Base-by-base conservation (phyloP, 2,113 vertebrate genomes). In the Carassius auratus region DNA sequence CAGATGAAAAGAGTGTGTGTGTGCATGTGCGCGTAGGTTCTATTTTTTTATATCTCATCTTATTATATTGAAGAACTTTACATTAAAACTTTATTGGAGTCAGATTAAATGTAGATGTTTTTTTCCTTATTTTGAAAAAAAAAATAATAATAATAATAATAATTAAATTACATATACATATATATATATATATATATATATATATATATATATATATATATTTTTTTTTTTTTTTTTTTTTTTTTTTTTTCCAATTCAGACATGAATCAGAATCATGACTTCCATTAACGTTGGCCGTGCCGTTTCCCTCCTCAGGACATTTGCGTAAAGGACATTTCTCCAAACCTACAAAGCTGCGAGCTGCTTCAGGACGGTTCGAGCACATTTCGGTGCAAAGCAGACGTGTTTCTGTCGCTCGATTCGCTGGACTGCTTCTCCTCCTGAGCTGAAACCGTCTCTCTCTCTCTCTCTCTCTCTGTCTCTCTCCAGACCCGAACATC, bases 261-360 rank as follows among this genome's bases (percentile, higher is more conserved):
- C 17, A 17, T 55, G 1, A 19, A 5, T 55, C 5, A 21, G 36
- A 42, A 73, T 2, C 13, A 5, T 17, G 12, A 42, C 64, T 48
- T 42, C 2, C 21, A 33, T 23, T 62, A 50, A 64, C 19, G 0
- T 64, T 14, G 8, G 5, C 57, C 19, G 1, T 68, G 45, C 12
- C 59, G 30, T n/a, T n/a, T 73, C 17, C 52, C 52, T 0, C 0
- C 1, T 1, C 90, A 97, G 97, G 93, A 90, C 5, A 87, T 93
- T 68, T 96, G 96, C 0, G 89, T 96, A 38, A 94, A 90, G 38
- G 95, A 96, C 55, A 90, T 95, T 76, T 90, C 94, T 15, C 94
- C 95, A 0, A 92, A 96, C 86, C 93, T 94, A 26, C 94, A 88
- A 90, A 97, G 92, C 94, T 97, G 97, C 80, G 91, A 92, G 92